phyloP scores from a whole-genome alignment of 1,140 invertebrate genomes.

The Lepidurus couesii region DNA sequence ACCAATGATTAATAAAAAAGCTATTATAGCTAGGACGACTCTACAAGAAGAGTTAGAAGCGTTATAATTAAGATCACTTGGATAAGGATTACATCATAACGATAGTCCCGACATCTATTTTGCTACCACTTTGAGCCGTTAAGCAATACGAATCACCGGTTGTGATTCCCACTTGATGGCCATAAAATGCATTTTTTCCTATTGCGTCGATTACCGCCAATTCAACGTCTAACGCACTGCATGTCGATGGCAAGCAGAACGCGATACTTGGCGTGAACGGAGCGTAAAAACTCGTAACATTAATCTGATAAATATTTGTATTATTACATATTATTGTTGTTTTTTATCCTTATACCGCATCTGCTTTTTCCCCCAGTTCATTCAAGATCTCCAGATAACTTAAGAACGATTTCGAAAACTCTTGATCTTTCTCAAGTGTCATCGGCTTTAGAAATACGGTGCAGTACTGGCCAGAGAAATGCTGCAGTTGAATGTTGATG shows the following conservation, averaged over 20 bases:
- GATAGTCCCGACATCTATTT: not conserved
- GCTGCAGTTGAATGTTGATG: not conserved
- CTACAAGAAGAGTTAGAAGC: not conserved
- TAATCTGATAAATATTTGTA: not conserved
- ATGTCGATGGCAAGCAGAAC: not conserved
- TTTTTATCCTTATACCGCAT: not conserved
- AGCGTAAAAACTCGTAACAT: not conserved
- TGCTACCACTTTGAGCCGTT: not conserved
- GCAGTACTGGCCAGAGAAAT: not conserved
- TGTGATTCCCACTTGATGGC: not conserved
- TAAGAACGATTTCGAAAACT: not conserved
- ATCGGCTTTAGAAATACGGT: not conserved
- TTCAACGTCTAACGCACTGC: not conserved
- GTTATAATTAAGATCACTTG: not conserved
- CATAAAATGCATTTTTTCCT: not conserved
- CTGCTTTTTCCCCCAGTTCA: not conserved
- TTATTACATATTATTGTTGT: not conserved
- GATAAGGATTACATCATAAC: not conserved
- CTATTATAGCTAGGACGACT: not conserved
- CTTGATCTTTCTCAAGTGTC: not conserved
- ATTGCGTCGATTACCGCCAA: not conserved
- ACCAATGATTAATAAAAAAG: not conserved
- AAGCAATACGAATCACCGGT: not conserved
- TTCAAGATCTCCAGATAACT: not conserved
- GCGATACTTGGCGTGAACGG: not conserved